Evolutionary conservation across 1,140 invertebrate species (phyloP), one percentile per base, ranked within the genome.

Genomic region (Antheraea pernyi): DNA sequence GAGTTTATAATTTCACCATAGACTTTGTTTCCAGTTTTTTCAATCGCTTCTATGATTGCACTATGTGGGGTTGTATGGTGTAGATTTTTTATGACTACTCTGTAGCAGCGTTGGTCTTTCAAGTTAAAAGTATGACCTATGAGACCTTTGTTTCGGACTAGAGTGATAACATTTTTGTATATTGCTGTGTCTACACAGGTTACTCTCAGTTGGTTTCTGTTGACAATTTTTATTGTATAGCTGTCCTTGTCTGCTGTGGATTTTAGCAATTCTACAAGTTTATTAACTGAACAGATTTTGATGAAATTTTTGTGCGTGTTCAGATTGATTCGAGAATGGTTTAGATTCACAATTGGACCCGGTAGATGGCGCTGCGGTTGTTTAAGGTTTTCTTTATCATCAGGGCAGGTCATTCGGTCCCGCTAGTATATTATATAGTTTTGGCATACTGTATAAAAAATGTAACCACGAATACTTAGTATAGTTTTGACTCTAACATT

Each of bases 31-130:
- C 62, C 64, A 6, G 64, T 65, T 9, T 9, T 11, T 65, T 65
- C 64, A 10, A 48, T 65, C 13, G 13, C 64, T 48, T 65, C n/a
- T 46, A n/a, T 65, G 5, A 65, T 65, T 22, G 5, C n/a, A 19
- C n/a, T 19, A 0, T 19, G 7, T 9, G 42, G 39, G 5, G 18
- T 65, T 7, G 37, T 18, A 19, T 46, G 64, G 39, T 65, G 64
- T 18, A 65, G 18, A 42, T 65, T 65, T 22, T 22, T 42, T 18
- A 46, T 65, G 36, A 65, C 9, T 19, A 65, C 46, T 19, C 64
- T 46, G 19, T 19, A 48, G 37, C 16, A 48, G 16, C n/a, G 11
- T 18, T 18, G 0, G 0, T 65, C 64, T 48, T 48, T 65, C 46
- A 3, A 5, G 18, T 46, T 65, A 19, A 65, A 65, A 18, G 64